Percentiles rank a stretch among this genome's conserved stretches.
Conservation (phyloP, 1,140 invertebrate genomes). For the Bombus waltoni region DNA sequence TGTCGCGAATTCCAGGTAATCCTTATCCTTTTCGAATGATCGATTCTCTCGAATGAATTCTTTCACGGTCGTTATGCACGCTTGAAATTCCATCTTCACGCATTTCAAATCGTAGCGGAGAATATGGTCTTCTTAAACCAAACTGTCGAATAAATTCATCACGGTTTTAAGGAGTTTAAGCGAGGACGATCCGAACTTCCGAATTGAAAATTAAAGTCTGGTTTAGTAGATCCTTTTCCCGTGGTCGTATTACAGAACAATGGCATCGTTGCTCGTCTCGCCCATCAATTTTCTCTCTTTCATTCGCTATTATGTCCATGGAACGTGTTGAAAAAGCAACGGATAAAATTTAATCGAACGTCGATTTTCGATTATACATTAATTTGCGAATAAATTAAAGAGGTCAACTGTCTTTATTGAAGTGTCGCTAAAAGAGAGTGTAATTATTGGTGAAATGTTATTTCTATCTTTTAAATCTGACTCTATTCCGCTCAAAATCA, state of each 20-base stretch:
- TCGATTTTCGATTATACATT: background rate
- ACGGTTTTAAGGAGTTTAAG: background rate
- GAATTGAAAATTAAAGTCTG: slow-evolving; percentile 22
- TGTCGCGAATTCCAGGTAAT: too few relatives aligned
- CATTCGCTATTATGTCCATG: background rate
- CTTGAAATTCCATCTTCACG: background rate
- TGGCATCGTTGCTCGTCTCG: background rate
- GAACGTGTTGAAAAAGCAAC: background rate
- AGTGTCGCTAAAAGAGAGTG: too few relatives aligned
- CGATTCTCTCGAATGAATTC: background rate
- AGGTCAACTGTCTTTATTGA: too few relatives aligned
- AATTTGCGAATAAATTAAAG: too few relatives aligned
- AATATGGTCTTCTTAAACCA: background rate
- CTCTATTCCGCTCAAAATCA: too few relatives aligned
- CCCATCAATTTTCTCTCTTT: background rate
- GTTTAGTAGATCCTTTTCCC: background rate
- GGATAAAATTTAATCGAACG: background rate
- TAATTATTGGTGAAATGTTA: too few relatives aligned
- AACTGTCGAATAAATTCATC: slow-evolving; percentile 3
- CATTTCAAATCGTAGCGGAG: background rate
- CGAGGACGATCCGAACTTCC: background rate
- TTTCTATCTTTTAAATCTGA: too few relatives aligned
- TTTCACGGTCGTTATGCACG: background rate
- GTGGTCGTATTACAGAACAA: background rate
- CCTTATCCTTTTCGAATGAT: background rate